A percentile compares a stretch with the other conserved stretches of the same genome.
These are phyloP conservation scores for Sarcophilus harrisii DNA, from an alignment of 2,797 vertebrate genomes.

Conservation along the genomic window DNA sequence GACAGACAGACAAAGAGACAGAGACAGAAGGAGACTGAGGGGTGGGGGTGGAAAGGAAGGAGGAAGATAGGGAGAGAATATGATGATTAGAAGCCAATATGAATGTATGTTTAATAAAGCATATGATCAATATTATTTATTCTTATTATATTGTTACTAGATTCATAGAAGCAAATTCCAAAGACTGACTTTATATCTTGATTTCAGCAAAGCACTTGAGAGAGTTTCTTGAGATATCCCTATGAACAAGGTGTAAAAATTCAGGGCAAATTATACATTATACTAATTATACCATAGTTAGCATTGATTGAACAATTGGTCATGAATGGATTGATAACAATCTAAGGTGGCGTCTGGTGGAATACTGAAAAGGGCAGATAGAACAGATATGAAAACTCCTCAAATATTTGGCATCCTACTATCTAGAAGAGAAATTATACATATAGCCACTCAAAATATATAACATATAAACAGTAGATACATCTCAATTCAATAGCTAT, in stretches of 20 bases:
- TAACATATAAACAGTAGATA: neutral
- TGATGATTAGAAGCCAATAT: neutral
- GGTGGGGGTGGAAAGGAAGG: no score
- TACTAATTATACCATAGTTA: neutral
- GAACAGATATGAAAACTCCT: neutral
- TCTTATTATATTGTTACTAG: neutral
- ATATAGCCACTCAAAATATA: no score
- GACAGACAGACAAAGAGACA: no score
- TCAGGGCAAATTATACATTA: neutral
- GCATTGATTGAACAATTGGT: neutral
- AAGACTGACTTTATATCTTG: neutral
- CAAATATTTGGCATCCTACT: neutral
- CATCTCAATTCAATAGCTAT: neutral
- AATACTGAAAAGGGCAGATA: neutral
- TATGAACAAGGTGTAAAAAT: neutral
- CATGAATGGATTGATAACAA: neutral
- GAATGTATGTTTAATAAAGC: neutral
- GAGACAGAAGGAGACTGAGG: no score
- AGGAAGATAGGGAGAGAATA: neutral
- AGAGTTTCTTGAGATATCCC: neutral
- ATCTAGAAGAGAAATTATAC: neutral
- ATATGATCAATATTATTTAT: neutral
- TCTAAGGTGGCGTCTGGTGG: neutral
- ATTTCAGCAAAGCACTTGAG: neutral
- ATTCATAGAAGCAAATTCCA: neutral